Evolutionary conservation across 2,113 vertebrate genomes (phyloP).

Genomic region (Trichomycterus rosablanca): DNA sequence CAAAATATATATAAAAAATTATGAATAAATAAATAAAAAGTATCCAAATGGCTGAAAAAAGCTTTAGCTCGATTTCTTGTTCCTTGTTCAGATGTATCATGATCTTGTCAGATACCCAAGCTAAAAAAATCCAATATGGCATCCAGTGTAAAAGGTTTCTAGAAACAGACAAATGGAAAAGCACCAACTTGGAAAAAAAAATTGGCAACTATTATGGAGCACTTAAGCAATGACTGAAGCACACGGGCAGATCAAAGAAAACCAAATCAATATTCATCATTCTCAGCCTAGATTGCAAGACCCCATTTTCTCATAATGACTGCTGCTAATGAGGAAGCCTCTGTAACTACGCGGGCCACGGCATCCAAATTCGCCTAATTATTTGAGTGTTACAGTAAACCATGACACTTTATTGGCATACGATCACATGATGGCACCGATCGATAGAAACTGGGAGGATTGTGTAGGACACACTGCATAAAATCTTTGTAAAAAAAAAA

Average conservation of each 20-base stretch:
- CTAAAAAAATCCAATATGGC: slow-evolving; percentile 5
- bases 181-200: slow-evolving; percentile 46
- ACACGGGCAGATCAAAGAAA: slow-evolving; percentile 58
- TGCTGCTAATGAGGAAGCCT: slow-evolving; percentile 66
- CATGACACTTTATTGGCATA: slow-evolving; percentile 66
- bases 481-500: neutral
- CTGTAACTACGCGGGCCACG: slow-evolving; percentile 45
- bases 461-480: slow-evolving; percentile 33
- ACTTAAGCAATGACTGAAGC: slow-evolving; percentile 55
- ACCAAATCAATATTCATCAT: slow-evolving; percentile 64
- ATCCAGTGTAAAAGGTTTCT: neutral
- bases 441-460: slow-evolving; percentile 61
- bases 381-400: slow-evolving; percentile 71
- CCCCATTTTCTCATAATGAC: slow-evolving; percentile 69
- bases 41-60: no score
- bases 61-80: no score
- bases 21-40: no score
- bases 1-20: no score
- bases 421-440: slow-evolving; percentile 66
- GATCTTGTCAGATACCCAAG: neutral
- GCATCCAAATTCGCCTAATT: slow-evolving; percentile 57
- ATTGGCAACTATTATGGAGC: slow-evolving; percentile 51
- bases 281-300: slow-evolving; percentile 63
- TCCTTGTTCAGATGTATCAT: no score
- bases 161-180: neutral